Base-by-base conservation (phyloP, 2,113 vertebrate species). In the Anser cygnoides region DNA sequence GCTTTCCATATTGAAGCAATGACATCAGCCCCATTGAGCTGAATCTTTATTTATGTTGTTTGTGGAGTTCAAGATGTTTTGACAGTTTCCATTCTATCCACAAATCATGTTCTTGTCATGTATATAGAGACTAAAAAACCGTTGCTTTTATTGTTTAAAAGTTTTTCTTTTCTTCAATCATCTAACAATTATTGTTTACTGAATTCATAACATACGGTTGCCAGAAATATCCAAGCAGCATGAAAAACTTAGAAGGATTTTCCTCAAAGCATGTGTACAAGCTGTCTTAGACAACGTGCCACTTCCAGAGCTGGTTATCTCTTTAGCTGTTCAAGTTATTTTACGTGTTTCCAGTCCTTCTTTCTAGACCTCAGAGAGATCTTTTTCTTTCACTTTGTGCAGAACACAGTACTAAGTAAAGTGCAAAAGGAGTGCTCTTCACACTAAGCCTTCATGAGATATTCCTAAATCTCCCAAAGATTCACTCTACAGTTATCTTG, bases 241-340 rank as follows among this genome's bases (percentile, higher is more conserved):
- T 39, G 8, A 87, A 87, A 87, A 88, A 6, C 28, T 74, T 58
- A 19, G 22, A 73, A 26, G 73, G 31, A 23, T 46, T 92, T 82
- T 41, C 46, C 58, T 66, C 58, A 66, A 54, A 72, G 18, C 39
- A 7, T 21, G 3, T 54, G 10, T 28, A 79, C 35, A n/a, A 67
- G 5, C 20, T 14, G 17, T 78, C 37, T 46, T 57, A 39, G n/a
- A 13, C 58, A 52, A 65, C 0, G 0, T 65, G 39, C 21, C 6
- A 62, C 8, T 61, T 73, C 44, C 16, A 88, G 19, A n/a, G 4
- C 16, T 61, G n/a, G 5, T 39, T 67, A 4, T 59, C 21, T 84
- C 43, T 79, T 61, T 58, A 92, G 39, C 68, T 84, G 43, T 31
- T 81, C n/a, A 72, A 73, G 39, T 11, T 82, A 73, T 90, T 87